phyloP scores from a whole-genome alignment of 2,888 invertebrate genomes.

The Cephus sareptanus region DNA sequence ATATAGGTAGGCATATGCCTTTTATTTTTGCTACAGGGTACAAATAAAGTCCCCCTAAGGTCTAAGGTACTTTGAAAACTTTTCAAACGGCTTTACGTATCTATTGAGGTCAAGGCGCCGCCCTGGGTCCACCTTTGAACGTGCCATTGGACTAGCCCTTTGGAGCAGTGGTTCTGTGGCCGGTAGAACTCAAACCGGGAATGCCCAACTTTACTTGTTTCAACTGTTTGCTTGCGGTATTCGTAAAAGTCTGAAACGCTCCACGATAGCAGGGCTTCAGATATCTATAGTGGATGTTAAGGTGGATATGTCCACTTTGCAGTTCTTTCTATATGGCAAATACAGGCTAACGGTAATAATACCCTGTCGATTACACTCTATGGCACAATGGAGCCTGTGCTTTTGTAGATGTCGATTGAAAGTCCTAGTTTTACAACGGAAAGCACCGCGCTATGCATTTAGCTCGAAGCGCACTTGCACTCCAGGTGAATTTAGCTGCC shows the following conservation, averaged over 20 bases:
- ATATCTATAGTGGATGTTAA: not conserved
- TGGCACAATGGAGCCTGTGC: not conserved
- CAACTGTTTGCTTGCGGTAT: conserved; percentile 13
- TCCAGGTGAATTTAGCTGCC: not conserved
- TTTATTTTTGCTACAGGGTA: not conserved
- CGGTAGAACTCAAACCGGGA: conserved; percentile 13
- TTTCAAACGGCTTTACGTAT: not conserved
- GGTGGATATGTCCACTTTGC: not conserved
- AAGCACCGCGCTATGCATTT: not conserved
- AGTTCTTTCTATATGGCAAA: not conserved
- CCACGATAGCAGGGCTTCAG: not conserved
- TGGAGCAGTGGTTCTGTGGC: not conserved
- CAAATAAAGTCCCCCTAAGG: not conserved
- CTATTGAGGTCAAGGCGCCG: not conserved
- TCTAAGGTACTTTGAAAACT: not conserved
- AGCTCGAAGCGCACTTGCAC: not conserved
- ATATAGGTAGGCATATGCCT: not conserved
- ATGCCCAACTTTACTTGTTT: conserved; percentile 13
- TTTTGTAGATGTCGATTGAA: not conserved
- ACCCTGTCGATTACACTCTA: not conserved
- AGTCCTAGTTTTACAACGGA: not conserved
- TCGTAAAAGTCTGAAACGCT: conserved; percentile 1
- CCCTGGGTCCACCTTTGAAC: not conserved
- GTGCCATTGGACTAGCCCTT: not conserved
- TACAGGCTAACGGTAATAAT: not conserved